Conservation (phyloP, 2,797 vertebrate species). For the Tenualosa thibaudeaui region DNA sequence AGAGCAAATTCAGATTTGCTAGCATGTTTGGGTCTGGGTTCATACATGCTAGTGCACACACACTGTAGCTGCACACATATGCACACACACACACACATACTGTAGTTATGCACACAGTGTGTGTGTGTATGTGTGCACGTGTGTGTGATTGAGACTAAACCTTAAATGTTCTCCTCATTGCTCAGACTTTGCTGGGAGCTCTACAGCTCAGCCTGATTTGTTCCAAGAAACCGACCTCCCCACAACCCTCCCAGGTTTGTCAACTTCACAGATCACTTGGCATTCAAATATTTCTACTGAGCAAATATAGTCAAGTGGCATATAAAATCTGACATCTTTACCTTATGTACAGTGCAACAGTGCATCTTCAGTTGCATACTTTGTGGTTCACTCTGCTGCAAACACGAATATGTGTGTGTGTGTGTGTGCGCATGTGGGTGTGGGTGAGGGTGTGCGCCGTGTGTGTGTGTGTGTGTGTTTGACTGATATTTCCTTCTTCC, state of each 20-base stretch:
- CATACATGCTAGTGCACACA: too few species aligned
- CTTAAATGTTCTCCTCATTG: neutral
- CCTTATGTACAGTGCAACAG: neutral
- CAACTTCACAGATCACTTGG: neutral
- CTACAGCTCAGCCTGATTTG: neutral
- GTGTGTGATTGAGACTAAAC: neutral
- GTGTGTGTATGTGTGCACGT: neutral
- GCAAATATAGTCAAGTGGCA: too few species aligned
- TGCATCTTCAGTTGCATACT: too few species aligned
- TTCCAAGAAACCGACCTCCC: neutral
- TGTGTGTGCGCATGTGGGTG: neutral
- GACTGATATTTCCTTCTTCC: too few species aligned
- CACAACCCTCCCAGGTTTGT: neutral
- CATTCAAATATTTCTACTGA: too few species aligned
- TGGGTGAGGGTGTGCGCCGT: neutral
- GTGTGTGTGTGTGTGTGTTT: neutral
- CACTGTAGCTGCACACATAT: too few species aligned
- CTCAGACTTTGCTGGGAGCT: neutral
- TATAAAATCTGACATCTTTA: neutral
- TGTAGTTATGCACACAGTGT: neutral
- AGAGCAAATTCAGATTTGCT: too few species aligned
- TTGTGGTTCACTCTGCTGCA: neutral
- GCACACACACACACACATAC: too few species aligned
- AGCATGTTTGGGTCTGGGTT: too few species aligned
- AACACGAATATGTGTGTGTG: too few species aligned